Base-by-base conservation (phyloP, 2,797 vertebrate species). In the Aotus griseimembra region DNA sequence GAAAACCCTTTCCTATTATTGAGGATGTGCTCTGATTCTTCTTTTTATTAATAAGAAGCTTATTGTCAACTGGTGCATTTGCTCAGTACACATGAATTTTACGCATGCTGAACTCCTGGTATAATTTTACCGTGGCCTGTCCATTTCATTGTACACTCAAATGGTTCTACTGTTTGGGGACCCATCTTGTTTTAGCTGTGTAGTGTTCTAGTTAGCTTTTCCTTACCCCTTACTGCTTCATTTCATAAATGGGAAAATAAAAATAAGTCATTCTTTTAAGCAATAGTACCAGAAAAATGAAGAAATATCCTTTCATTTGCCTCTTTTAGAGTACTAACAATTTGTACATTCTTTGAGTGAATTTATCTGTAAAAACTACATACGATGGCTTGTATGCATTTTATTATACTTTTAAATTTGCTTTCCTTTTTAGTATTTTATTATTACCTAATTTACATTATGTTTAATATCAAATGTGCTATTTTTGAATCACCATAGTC, bases 401-500 rank as follows among this genome's bases (percentile, higher is more conserved):
- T 44, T 89, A 3, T 5, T 81, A 70, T 67, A n/a, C 10, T 83
- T 28, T 57, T 58, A 39, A 50, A 13, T 50, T 67, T 87, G 4
- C 22, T 72, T 70, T 86, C 22, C 19, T 82, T 73, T 55, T 77
- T 33, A 33, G 48, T 48, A n/a, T 67, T 67, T 80, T 67, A 28
- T 17, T 7, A 73, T 75, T 89, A 44, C 6, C 9, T 46, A 86
- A 44, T 79, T 96, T 83, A 19, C 39, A 50, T 77, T 85, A 19
- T 57, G 30, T 81, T 94, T 79, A 76, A 80, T 64, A 52, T 64
- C 24, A 81, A 76, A 89, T 76, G 30, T 33, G n/a, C 36, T 73
- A 22, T 55, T 48, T 80, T 73, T 30, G 46, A 77, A 39, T 55
- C 12, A n/a, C 13, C 50, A 50, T 7, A 77, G 20, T 92, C 22